These are phyloP conservation scores for Silurus asotus DNA, from an alignment of 2,113 vertebrate species.

Conservation along the genomic window DNA sequence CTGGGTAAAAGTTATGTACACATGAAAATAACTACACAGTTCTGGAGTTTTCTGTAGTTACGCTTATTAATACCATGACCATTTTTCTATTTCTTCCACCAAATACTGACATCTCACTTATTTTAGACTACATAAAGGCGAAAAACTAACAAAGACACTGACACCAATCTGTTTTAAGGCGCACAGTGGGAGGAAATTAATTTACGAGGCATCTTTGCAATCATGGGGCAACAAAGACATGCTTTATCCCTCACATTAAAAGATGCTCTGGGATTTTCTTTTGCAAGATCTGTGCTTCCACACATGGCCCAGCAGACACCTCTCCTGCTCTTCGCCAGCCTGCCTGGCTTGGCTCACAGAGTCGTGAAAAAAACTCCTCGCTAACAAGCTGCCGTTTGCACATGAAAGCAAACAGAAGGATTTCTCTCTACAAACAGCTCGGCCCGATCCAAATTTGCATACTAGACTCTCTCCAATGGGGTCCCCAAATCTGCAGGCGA, in stretches of 20 bases:
- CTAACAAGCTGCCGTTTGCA: conserved; percentile 56
- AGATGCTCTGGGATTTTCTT: conserved; percentile 32
- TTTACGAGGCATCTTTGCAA: conserved; percentile 25
- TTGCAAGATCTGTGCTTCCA: conserved; percentile 36
- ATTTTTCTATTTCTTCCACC: background rate
- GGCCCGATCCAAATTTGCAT: conserved; percentile 47
- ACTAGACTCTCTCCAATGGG: conserved; percentile 32
- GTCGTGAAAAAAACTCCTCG: conserved; percentile 45
- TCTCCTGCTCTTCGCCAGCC: conserved; percentile 32
- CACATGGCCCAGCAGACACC: conserved; percentile 42
- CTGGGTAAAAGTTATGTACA: background rate
- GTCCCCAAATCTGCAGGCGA: conserved; percentile 8
- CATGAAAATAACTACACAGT: background rate
- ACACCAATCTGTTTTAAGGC: conserved; percentile 30
- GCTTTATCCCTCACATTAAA: conserved; percentile 39
- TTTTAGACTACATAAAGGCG: background rate
- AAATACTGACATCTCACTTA: background rate
- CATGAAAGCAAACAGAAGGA: conserved; percentile 56
- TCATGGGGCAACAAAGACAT: conserved; percentile 24
- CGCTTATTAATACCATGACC: background rate
- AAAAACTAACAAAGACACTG: conserved; percentile 18
- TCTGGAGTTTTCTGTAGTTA: background rate
- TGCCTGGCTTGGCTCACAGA: conserved; percentile 33
- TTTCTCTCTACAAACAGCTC: conserved; percentile 37
- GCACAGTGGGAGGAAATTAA: conserved; percentile 38